phyloP scores from a whole-genome alignment of 1,140 invertebrate species.

The Manduca sexta region DNA sequence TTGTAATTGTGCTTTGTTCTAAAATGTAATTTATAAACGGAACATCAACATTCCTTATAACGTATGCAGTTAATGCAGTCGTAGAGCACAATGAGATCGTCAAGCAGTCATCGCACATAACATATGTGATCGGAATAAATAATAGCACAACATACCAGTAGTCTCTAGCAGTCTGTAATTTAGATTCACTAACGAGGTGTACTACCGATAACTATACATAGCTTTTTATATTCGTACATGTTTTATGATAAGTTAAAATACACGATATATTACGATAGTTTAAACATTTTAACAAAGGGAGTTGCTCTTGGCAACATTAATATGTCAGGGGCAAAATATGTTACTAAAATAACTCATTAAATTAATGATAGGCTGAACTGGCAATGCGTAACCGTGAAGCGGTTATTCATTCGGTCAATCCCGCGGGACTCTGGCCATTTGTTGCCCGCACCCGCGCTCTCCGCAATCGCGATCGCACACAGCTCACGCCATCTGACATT shows the following conservation, averaged over 20 bases:
- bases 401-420: constrained; percentile 16
- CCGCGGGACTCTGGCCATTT: constrained; percentile 40
- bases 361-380: constrained; percentile 40
- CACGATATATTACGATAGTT: no score
- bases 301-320: constrained; percentile 2
- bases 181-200: no score
- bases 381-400: constrained; percentile 11
- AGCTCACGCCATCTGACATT: constrained; percentile 1
- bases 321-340: constrained; percentile 10
- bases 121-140: constrained; percentile 53
- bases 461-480: constrained; percentile 5
- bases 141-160: constrained; percentile 14
- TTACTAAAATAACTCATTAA: constrained; percentile 32
- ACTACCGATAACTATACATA: no score
- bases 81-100: no score
- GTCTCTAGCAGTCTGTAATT: no score
- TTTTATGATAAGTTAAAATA: no score
- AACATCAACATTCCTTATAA: neutral
- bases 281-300: neutral
- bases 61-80: neutral
- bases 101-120: constrained; percentile 25
- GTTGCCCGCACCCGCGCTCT: constrained; percentile 24
- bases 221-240: no score
- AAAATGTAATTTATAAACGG: no score
- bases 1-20: no score